Base-by-base conservation (phyloP, 2,113 vertebrate species). In the Saccopteryx bilineata region DNA sequence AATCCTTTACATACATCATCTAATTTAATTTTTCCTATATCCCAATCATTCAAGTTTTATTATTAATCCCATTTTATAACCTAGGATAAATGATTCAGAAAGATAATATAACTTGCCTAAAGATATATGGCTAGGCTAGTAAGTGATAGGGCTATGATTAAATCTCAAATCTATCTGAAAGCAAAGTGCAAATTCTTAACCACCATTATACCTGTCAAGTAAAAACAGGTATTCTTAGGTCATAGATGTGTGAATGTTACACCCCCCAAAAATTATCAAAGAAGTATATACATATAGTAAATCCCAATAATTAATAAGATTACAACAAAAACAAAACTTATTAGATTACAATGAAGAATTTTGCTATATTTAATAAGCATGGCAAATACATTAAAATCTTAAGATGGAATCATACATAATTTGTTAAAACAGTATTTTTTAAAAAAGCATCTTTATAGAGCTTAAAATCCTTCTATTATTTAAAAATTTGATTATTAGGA, bases 171-270 rank as follows among this genome's bases (percentile, higher is more conserved):
- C 85, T 92, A 68, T 72, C 19, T 88, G 61, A 82, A 3, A 84
- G 61, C 39, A 39, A 90, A 66, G 18, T 54, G 13, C 11, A 63
- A 91, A 90, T 75, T 78, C 56, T 52, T 94, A 81, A 68, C 11
- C 10, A 81, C n/a, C 54, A 11, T 28, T 17, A 31, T 28, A 85
- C 54, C n/a, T 80, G 12, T 46, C 33, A 92, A 11, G 26, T 26
- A 90, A 96, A 90, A 83, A 52, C 7, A 56, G 3, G 90, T 75
- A 82, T 80, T 88, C 17, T 84, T 85, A 89, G 80, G 86, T 17
- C 31, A 91, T 0, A 89, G 19, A 72, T 78, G n/a, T 52, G 39
- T 85, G 81, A 91, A 75, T 8, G 63, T 17, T 0, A 82, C 7
- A 4, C 12, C 56, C 9, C 19, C 1, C 9, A 61, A 69, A 72